Evolutionary conservation across 2,797 vertebrate species (phyloP).

Genomic region (Ateles fusciceps): DNA sequence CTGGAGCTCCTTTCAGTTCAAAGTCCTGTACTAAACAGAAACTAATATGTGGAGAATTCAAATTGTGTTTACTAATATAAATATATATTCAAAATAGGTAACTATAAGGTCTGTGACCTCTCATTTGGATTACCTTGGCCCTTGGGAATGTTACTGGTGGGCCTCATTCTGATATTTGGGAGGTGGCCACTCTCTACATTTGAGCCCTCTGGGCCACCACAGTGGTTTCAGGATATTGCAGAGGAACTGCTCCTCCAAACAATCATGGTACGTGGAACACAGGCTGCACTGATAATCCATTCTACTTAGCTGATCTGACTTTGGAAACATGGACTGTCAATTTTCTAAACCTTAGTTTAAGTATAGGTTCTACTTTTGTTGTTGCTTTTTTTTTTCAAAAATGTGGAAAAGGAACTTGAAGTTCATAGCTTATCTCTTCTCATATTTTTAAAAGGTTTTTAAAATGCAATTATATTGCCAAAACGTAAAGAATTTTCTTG

Average conservation of each 20-base stretch:
- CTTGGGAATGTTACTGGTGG: neutral
- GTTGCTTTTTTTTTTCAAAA: neutral
- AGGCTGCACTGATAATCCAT: neutral
- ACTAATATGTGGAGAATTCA: neutral
- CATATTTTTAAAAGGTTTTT: neutral
- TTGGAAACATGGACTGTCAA: neutral
- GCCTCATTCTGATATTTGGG: neutral
- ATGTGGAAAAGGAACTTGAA: neutral
- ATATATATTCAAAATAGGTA: neutral
- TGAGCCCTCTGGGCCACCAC: neutral
- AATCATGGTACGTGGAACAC: rapidly evolving
- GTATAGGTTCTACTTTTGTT: neutral
- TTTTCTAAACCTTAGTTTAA: neutral
- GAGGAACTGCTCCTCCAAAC: neutral
- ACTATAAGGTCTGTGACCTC: neutral
- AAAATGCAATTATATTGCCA: neutral
- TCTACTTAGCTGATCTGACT: neutral
- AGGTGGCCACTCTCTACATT: neutral
- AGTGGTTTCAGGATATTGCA: neutral
- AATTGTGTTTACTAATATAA: neutral
- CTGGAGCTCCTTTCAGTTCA: neutral
- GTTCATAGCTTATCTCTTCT: neutral
- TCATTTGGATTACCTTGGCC: neutral
- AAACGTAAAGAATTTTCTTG: neutral
- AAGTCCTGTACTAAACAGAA: neutral